A percentile compares a stretch with the other conserved stretches of the same genome.
phyloP scores from a whole-genome alignment of 2,113 vertebrate genomes.

The Egretta garzetta region DNA sequence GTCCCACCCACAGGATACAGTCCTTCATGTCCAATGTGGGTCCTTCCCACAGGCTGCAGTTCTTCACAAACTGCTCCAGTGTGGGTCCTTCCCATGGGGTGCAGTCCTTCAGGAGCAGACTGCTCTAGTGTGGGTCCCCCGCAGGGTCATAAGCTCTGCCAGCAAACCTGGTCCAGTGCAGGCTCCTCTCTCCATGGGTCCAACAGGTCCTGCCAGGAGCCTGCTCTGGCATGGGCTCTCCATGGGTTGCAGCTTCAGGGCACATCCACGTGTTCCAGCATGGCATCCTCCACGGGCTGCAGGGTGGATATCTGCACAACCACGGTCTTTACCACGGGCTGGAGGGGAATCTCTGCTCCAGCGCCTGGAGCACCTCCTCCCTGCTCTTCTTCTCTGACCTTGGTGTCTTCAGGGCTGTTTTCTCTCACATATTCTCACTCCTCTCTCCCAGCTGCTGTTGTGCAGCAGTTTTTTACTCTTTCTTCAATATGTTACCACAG shows the following conservation, averaged over 20 bases:
- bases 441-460: neutral
- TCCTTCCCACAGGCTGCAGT: rapidly evolving
- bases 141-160: neutral
- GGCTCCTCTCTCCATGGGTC: neutral
- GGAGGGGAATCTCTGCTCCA: neutral
- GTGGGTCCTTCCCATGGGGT: rapidly evolving
- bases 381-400: neutral
- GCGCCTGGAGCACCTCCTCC: rapidly evolving
- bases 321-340: neutral
- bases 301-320: neutral
- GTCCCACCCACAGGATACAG: neutral
- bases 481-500: neutral
- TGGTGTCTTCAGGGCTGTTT: neutral
- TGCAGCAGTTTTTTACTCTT: neutral
- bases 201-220: neutral
- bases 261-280: neutral
- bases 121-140: neutral
- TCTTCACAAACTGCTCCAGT: neutral
- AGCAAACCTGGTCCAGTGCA: neutral
- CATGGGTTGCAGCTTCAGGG: neutral
- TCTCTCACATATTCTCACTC: neutral
- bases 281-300: rapidly evolving
- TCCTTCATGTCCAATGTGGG: rapidly evolving
- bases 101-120: neutral
- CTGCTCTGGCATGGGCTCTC: neutral